Evolutionary conservation across 2,888 invertebrate species (phyloP), one percentile per base, ranked within the genome.

Genomic region (Pomacea canaliculata): DNA sequence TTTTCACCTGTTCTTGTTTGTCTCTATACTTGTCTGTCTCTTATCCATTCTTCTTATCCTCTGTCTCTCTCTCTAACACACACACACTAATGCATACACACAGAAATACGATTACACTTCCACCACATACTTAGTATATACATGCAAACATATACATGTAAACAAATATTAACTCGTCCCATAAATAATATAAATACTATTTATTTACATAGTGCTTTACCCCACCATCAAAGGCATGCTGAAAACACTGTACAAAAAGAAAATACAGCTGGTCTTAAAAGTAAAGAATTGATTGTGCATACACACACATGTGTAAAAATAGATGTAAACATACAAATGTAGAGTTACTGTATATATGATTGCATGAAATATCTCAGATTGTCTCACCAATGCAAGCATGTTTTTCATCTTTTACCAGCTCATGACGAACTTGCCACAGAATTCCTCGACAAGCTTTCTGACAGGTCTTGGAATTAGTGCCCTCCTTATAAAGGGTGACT

Each of bases 341-440:
- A 37, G 37, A 37, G 3, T 37, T 37, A 37, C 3, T 37, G 37
- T 37, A 37, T 5, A 3, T 37, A 37, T 37, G 37, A 37, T 1
- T 37, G 37, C 37, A 37, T 37, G 37, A 37, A 37, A 37, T 37
- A 37, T 37, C 1, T 37, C 37, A 37, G 3, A 63, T 63, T n/a
- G 13, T 65, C 79, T 77, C 72, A 85, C 85, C 83, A 19, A 82
- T 68, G 23, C 70, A 67, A 49, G 73, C 69, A 68, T 80, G 82
- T 49, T 80, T 78, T 37, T 78, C 73, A 19, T 79, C 70, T 9
- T 70, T 37, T 18, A 62, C 67, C 46, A 84, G 76, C 18, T 79
- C 77, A 13, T 83, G 69, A 37, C 83, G 73, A 48, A 85, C 76
- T 16, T 81, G 85, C 85, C 85, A 86, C 13, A 86, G 77, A 56